A percentile compares a stretch with the other conserved stretches of the same genome.
phyloP scores from a whole-genome alignment of 2,888 invertebrate genomes.

The Drosophila anomelani region DNA sequence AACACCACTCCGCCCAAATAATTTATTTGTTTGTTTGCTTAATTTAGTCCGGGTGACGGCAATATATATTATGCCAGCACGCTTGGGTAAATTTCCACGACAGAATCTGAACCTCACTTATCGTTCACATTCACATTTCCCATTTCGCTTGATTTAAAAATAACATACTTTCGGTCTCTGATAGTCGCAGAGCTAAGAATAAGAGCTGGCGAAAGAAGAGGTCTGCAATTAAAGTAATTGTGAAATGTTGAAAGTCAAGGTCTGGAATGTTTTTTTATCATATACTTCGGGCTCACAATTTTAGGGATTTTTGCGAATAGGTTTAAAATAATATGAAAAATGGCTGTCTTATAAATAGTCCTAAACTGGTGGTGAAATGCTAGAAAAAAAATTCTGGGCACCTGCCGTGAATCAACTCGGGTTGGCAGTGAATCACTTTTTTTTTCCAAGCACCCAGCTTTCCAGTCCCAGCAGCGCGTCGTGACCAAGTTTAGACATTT shows the following conservation, averaged over 20 bases:
- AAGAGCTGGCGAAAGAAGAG: conserved; percentile 8
- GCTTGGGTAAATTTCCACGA: conserved; percentile 71
- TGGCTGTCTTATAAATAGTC: not conserved
- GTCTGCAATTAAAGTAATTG: conserved; percentile 5
- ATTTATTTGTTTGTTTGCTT: conserved; percentile 43
- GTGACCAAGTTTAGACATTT: conserved; percentile 71
- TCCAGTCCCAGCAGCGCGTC: conserved; percentile 29
- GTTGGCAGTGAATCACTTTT: conserved; percentile 54
- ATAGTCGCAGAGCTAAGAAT: conserved; percentile 35
- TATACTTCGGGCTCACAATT: no score
- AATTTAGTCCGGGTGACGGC: conserved; percentile 28
- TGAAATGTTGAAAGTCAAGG: conserved; percentile 20
- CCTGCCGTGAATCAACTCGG: conserved; percentile 28
- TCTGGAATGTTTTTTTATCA: not conserved
- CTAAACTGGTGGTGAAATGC: conserved; percentile 5
- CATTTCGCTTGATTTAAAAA: conserved; percentile 28
- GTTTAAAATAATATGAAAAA: not conserved
- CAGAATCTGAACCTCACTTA: conserved; percentile 51
- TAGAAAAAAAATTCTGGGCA: conserved; percentile 1
- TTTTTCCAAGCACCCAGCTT: conserved; percentile 30
- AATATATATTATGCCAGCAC: conserved; percentile 48
- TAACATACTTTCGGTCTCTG: conserved; percentile 20
- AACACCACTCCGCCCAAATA: conserved; percentile 26
- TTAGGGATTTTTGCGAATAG: not conserved
- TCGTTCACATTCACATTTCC: conserved; percentile 59